Evolutionary conservation across 2,888 invertebrate species (phyloP).

Genomic region (Tipula lateralis): DNA sequence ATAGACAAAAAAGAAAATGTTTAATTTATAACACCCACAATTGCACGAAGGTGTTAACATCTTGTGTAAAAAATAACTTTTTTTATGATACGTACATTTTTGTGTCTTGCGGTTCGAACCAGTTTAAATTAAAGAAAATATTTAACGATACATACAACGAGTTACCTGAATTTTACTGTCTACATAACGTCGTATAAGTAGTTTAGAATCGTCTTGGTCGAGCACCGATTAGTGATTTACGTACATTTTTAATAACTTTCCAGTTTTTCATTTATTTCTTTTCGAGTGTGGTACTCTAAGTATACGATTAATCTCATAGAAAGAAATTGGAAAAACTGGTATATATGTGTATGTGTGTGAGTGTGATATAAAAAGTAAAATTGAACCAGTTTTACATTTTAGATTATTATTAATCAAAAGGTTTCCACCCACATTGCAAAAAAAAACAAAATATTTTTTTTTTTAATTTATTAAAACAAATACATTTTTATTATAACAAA

Average conservation of each 20-base stretch:
- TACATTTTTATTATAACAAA: neutral
- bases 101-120: neutral
- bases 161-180: neutral
- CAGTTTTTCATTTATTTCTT: neutral
- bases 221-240: neutral
- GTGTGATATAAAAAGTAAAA: constrained; percentile 2
- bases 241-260: neutral
- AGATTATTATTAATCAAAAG: neutral
- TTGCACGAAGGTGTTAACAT: neutral
- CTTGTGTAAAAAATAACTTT: neutral
- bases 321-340: neutral
- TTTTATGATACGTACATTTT: neutral
- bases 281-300: too few relatives aligned
- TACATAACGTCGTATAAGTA: neutral
- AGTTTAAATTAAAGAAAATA: neutral
- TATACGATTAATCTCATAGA: neutral
- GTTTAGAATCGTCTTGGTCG: neutral
- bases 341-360: neutral
- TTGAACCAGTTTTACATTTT: constrained; percentile 12
- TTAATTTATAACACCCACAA: neutral
- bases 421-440: constrained; percentile 13
- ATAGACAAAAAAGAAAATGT: neutral
- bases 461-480: constrained; percentile 16
- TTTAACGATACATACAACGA: neutral
- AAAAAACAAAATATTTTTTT: neutral